These are phyloP conservation scores for Sturnira hondurensis DNA, from an alignment of 2,113 vertebrate genomes.

Conservation along the genomic window DNA sequence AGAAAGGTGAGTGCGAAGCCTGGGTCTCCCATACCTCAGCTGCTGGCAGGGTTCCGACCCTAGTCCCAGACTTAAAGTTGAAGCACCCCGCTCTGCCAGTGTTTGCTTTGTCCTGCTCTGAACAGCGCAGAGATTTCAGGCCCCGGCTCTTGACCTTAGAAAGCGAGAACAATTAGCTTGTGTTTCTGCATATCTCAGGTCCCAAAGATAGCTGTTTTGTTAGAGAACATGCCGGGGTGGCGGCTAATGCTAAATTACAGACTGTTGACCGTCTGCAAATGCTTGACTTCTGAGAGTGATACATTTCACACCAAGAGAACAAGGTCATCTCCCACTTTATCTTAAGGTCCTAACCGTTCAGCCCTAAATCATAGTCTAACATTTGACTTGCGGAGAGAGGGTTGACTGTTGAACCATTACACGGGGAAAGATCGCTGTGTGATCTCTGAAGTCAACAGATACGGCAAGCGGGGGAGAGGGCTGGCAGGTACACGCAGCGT, in stretches of 20 bases:
- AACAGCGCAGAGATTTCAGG: background rate
- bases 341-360: background rate
- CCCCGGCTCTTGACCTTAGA: background rate
- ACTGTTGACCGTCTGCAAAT: background rate
- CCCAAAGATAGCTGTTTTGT: background rate
- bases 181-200: background rate
- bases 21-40: background rate
- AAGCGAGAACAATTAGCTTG: background rate
- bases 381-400: background rate
- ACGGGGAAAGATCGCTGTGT: background rate
- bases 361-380: background rate
- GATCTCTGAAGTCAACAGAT: background rate
- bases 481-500: fast-evolving
- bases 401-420: background rate
- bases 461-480: background rate
- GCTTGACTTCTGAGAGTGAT: background rate
- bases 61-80: background rate
- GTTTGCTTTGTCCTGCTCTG: background rate
- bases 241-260: background rate
- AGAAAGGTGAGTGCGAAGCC: constrained; percentile 82
- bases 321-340: background rate
- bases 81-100: fast-evolving
- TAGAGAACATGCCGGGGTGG: background rate
- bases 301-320: background rate
- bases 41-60: fast-evolving